Evolutionary conservation across 2,797 vertebrate genomes (phyloP).

Genomic region (Malurus leucopterus): DNA sequence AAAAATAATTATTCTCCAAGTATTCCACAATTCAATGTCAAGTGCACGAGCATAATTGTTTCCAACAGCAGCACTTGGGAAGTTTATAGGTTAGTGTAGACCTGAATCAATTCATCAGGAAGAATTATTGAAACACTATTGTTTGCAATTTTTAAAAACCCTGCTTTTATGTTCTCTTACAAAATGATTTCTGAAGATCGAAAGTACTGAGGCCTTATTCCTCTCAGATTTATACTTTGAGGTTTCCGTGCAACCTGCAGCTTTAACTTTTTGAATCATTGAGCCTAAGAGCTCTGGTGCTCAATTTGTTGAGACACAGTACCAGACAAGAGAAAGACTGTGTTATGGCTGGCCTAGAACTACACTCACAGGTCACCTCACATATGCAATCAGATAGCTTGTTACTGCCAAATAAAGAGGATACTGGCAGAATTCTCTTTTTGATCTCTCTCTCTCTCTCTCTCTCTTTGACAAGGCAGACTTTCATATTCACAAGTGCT

Average conservation of each 20-base stretch:
- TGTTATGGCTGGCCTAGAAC: background rate
- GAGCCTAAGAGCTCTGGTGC: background rate
- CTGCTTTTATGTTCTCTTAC: background rate
- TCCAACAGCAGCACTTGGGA: background rate
- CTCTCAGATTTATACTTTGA: background rate
- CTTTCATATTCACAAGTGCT: background rate
- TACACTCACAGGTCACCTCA: background rate
- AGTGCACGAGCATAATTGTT: background rate
- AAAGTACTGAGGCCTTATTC: background rate
- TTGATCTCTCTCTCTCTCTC: background rate
- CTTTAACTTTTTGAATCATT: background rate
- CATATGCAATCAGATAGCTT: background rate
- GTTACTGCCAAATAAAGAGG: background rate
- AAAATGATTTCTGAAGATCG: background rate
- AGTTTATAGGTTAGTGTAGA: background rate
- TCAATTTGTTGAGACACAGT: background rate
- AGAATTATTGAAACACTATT: background rate
- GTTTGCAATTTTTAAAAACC: background rate
- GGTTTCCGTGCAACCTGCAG: background rate
- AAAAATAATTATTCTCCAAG: background rate
- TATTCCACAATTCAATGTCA: background rate
- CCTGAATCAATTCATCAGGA: background rate
- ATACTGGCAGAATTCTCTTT: background rate
- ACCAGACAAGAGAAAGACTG: background rate
- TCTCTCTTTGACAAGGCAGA: background rate